A percentile compares a stretch with the other conserved stretches of the same genome.
Conservation (phyloP, 2,888 invertebrate species). For the Zonitis immaculata region DNA sequence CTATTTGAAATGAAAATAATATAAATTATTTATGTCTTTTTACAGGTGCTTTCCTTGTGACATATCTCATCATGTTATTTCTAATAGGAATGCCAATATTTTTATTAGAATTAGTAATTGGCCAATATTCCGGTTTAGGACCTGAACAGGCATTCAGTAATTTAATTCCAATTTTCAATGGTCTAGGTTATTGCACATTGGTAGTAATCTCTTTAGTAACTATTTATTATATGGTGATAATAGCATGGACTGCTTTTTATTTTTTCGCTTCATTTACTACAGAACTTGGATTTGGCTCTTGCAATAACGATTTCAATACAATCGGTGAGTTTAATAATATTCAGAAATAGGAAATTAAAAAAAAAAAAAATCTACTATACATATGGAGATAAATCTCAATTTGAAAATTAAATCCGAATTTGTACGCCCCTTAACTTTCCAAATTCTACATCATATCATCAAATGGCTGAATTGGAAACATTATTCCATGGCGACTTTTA, state of each 20-base stretch:
- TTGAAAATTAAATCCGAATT: too few species aligned
- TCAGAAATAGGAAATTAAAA: too few species aligned
- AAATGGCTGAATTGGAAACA: too few species aligned
- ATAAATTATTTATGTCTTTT: neutral
- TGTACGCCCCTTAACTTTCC: too few species aligned
- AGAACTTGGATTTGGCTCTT: conserved; percentile 64
- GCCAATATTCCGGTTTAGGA: conserved; percentile 73
- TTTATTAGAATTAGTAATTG: conserved; percentile 71
- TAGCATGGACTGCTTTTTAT: conserved; percentile 73
- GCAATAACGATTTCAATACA: conserved; percentile 59
- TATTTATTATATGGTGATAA: conserved; percentile 76
- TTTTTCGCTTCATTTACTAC: conserved; percentile 64
- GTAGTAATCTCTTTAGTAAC: conserved; percentile 67
- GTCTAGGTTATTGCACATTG: conserved; percentile 64
- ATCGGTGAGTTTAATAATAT: conserved; percentile 53
- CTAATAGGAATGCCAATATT: conserved; percentile 76
- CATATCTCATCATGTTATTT: conserved; percentile 69
- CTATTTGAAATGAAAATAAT: neutral
- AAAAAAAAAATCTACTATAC: too few species aligned
- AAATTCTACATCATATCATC: too few species aligned
- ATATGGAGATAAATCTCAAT: too few species aligned
- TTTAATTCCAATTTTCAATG: conserved; percentile 60
- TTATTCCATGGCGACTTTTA: too few species aligned
- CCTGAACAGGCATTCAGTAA: conserved; percentile 60
- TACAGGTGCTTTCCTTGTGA: conserved; percentile 71